Percentiles rank a stretch among this genome's conserved stretches.
phyloP scores from a whole-genome alignment of 1,140 invertebrate species.

The Drosophila kanapiae region DNA sequence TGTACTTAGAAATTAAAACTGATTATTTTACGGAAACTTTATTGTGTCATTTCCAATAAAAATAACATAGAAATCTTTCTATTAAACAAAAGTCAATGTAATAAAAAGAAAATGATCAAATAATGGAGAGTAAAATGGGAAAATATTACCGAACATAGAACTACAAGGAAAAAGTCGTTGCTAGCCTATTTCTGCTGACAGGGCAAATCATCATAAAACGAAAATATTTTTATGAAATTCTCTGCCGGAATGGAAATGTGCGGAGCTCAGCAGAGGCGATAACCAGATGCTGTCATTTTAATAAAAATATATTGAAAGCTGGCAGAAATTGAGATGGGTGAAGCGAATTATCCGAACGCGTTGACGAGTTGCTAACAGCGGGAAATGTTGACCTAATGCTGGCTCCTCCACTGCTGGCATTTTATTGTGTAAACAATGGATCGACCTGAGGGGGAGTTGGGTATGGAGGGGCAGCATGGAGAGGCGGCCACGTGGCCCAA shows the following conservation, averaged over 20 bases:
- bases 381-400: constrained; percentile 50
- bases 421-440: constrained; percentile 54
- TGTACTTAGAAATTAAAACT: neutral
- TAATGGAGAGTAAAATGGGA: constrained; percentile 6
- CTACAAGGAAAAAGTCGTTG: constrained; percentile 12
- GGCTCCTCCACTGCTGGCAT: constrained; percentile 31
- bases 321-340: constrained; percentile 47
- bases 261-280: constrained; percentile 28
- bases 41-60: neutral
- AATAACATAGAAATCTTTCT: neutral
- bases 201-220: constrained; percentile 48
- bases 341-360: constrained; percentile 46
- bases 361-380: constrained; percentile 54
- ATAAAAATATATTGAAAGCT: constrained; percentile 64
- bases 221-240: constrained; percentile 43
- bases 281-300: constrained; percentile 60
- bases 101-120: constrained; percentile 24
- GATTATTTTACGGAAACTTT: neutral
- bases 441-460: neutral
- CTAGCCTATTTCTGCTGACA: constrained; percentile 33
- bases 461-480: no score
- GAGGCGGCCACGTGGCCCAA: constrained; percentile 43
- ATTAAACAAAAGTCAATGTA: neutral
- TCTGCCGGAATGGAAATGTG: constrained; percentile 17
- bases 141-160: constrained; percentile 12